These are phyloP conservation scores for Psittacula derbiana DNA, from an alignment of 2,797 vertebrate genomes.

Conservation along the genomic window DNA sequence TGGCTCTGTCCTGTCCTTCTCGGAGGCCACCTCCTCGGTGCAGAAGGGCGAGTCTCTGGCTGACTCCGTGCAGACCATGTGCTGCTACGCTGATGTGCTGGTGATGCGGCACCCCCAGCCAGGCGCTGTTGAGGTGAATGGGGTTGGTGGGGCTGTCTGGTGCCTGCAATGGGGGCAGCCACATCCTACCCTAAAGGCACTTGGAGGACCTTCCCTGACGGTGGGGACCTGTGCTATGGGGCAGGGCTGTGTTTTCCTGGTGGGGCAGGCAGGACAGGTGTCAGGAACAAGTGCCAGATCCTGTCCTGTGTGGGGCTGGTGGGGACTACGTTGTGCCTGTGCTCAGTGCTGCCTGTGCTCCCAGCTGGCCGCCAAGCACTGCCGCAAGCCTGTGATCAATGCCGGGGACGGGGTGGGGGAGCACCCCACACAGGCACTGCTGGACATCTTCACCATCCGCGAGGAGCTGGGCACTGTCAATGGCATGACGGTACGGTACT, in stretches of 20 bases:
- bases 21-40: conserved; percentile 89
- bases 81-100: conserved; percentile 91
- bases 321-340: fast-evolving
- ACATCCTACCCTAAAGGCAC: fast-evolving
- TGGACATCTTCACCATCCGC: conserved; percentile 96
- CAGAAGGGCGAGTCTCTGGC: conserved; percentile 94
- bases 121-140: conserved; percentile 89
- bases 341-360: not conserved
- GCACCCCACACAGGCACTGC: conserved; percentile 93
- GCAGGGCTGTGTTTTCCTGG: fast-evolving
- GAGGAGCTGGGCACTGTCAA: conserved; percentile 98
- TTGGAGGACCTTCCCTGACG: fast-evolving
- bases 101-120: conserved; percentile 93
- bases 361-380: conserved; percentile 88
- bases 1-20: conserved; percentile 90
- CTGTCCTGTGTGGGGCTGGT: not conserved
- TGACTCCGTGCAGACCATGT: conserved; percentile 96
- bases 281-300: fast-evolving
- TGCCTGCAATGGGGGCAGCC: fast-evolving
- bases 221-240: fast-evolving
- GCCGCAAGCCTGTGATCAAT: conserved; percentile 93
- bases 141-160: not conserved
- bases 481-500: conserved; percentile 89
- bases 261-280: not conserved
- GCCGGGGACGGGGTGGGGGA: conserved; percentile 95